Base-by-base conservation (phyloP, 2,888 invertebrate species). In the Ganaspis brasiliensis region DNA sequence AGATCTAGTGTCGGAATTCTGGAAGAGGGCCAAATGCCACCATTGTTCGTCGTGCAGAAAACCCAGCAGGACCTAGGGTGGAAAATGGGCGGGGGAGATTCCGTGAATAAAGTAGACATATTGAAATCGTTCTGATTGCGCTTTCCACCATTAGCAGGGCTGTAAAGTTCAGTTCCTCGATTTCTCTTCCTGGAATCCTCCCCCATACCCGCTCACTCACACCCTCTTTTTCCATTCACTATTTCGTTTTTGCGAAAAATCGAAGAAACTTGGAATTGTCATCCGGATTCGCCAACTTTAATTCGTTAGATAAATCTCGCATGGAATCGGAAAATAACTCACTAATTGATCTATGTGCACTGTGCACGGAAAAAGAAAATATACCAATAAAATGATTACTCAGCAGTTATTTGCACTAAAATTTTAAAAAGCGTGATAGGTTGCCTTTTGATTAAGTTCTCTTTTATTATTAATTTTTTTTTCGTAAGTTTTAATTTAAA, bases 11-110 rank as follows among this genome's bases (percentile, higher is more conserved):
- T 74, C 61, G 55, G 56, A 52, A 63, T 67, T 74, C 72, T 85
- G 85, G 85, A 85, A 77, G 67, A 73, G 61, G 37, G 83, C 85
- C 85, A 85, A 85, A 81, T 76, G 72, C 77, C 52, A 73, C 76
- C 79, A 81, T 85, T 85, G 83, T 83, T 83, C 83, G 63, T 75
- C 74, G 75, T 31, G 74, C 72, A 57, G 75, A 78, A 72, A 78
- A 82, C 73, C 74, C 72, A 37, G 57, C 37, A 61, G 19, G 49
- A 56, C 24, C 57, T 52, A 61, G 40, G 52, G 59, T 55, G 72
- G 73, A 9, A 40, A n/a, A n/a, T n/a, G n/a, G n/a, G n/a, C n/a
- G n/a, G n/a, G n/a, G n/a, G n/a, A n/a, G n/a, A n/a, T n/a, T n/a
- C n/a, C 70, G 67, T 52, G 45, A 72, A 75, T 78, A 79, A 81